Percentiles rank a stretch among this genome's conserved stretches.
Evolutionary conservation across 2,888 invertebrate genomes (phyloP).

Genomic region (Sesia bembeciformis): DNA sequence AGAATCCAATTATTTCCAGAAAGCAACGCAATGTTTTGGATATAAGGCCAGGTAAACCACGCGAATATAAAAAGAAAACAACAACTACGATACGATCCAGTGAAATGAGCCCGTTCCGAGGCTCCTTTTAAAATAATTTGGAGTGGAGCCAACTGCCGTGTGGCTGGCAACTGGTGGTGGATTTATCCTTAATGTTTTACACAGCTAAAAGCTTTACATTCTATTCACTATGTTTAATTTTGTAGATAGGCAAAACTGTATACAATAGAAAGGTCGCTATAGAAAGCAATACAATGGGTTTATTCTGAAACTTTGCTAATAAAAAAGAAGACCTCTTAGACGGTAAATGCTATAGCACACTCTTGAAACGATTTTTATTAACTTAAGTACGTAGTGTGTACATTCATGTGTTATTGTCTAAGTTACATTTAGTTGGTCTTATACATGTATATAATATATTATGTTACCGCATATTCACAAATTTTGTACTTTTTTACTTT

Average conservation of each 20-base stretch:
- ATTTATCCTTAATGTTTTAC: conserved; percentile 43
- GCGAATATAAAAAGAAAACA: conserved; percentile 17
- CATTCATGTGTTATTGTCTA: no score
- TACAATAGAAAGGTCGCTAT: not conserved
- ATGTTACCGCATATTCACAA: no score
- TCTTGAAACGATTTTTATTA: no score
- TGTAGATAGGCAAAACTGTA: not conserved
- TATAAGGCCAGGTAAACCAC: no score
- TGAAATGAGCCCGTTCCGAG: conserved; percentile 45
- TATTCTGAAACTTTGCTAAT: not conserved
- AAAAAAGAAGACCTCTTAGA: no score
- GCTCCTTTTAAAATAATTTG: conserved; percentile 69
- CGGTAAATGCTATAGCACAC: no score
- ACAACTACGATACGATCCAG: conserved; percentile 35
- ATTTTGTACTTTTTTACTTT: no score
- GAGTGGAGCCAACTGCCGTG: conserved; percentile 42
- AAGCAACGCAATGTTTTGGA: no score
- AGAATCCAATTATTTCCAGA: no score
- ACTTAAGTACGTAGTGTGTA: no score
- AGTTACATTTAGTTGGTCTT: no score
- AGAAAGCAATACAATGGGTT: not conserved
- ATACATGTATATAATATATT: no score
- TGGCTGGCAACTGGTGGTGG: conserved; percentile 62
- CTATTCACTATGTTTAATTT: conserved; percentile 25
- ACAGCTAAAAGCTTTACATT: conserved; percentile 44